Percentiles rank a stretch among this genome's conserved stretches.
phyloP scores from a whole-genome alignment of 2,888 invertebrate species.

The Dicycla oo region DNA sequence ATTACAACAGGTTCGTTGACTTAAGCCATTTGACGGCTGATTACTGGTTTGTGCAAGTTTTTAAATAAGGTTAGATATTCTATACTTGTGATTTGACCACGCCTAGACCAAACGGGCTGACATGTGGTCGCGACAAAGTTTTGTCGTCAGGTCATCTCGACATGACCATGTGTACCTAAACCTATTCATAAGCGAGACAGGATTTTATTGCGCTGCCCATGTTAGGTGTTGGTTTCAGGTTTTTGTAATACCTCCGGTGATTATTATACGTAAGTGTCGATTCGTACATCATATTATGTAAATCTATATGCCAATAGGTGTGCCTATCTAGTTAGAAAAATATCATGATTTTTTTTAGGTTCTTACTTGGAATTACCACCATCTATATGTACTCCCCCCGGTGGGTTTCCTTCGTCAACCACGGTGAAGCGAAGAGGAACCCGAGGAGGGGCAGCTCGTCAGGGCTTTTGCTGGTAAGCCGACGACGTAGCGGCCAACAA shows the following conservation, averaged over 20 bases:
- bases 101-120: background rate
- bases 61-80: conserved; percentile 27
- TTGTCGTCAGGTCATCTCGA: background rate
- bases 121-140: background rate
- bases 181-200: background rate
- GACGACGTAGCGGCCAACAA: no score
- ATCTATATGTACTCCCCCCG: no score
- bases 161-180: no score
- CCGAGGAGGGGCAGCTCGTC: no score
- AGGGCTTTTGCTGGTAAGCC: no score
- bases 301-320: background rate
- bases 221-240: conserved; percentile 25
- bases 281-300: conserved; percentile 11
- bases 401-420: no score
- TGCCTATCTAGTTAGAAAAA: background rate
- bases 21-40: conserved; percentile 21
- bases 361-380: background rate
- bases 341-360: background rate
- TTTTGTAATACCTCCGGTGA: conserved; percentile 13
- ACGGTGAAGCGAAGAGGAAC: no score
- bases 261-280: conserved; percentile 1
- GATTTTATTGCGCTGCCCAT: background rate
- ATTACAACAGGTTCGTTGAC: conserved; percentile 53
- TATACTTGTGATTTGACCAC: conserved; percentile 23
- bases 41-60: conserved; percentile 51